These are phyloP conservation scores for Zoanthus sociatus DNA, from an alignment of 92 coral and sea anemone species.

Conservation along the genomic window DNA sequence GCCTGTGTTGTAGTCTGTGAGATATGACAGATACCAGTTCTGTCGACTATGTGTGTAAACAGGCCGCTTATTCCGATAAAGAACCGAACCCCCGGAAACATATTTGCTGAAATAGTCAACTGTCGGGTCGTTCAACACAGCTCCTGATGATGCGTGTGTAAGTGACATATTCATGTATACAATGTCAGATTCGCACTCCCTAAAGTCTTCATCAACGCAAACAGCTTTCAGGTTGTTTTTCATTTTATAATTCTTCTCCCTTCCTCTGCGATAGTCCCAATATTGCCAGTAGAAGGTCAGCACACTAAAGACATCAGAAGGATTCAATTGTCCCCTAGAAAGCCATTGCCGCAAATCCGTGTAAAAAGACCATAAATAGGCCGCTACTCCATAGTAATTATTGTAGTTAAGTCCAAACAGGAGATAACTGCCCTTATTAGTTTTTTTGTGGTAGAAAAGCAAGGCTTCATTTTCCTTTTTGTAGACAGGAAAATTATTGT, in stretches of 20 bases:
- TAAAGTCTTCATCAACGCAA: constrained; percentile 78
- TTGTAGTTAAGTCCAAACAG: constrained; percentile 49
- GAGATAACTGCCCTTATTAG: constrained; percentile 27
- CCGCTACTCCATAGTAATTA: constrained; percentile 67
- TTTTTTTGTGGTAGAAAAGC: constrained; percentile 38
- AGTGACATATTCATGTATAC: constrained; percentile 68
- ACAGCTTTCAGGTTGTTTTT: constrained; percentile 65
- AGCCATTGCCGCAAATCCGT: background rate
- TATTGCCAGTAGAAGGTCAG: no score
- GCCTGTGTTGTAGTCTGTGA: constrained; percentile 10
- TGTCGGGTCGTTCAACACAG: constrained; percentile 49
- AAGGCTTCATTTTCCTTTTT: constrained; percentile 59
- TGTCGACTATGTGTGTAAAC: no score
- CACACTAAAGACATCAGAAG: no score
- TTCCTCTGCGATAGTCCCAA: background rate
- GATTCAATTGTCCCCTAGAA: background rate
- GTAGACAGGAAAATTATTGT: constrained; percentile 78
- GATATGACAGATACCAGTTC: constrained; percentile 67
- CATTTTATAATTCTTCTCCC: background rate
- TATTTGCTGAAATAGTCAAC: constrained; percentile 67
- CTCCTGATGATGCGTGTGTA: constrained; percentile 28
- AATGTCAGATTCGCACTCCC: constrained; percentile 79
- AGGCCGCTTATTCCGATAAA: constrained; percentile 69
- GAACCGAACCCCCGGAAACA: constrained; percentile 16
- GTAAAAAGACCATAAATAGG: constrained; percentile 9